Evolutionary conservation across 2,888 invertebrate genomes (phyloP).

Genomic region (Leptopilina drosophilae): DNA sequence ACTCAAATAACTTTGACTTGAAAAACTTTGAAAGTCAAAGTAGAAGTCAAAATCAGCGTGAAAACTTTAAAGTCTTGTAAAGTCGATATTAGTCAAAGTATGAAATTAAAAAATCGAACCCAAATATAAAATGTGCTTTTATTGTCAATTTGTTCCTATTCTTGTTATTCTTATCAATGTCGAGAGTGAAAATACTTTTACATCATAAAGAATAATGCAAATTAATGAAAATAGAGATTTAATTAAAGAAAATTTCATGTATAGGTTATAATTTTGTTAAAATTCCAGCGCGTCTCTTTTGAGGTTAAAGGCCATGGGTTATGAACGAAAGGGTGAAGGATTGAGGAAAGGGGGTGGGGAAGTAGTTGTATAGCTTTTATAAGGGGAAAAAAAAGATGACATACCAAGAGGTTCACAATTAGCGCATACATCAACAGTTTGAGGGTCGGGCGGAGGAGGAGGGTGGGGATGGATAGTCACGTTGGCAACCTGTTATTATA

Average conservation of each 20-base stretch:
- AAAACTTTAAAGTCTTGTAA: too few relatives aligned
- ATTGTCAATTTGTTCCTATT: too few relatives aligned
- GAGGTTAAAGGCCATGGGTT: constrained; percentile 23
- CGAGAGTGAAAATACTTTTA: too few relatives aligned
- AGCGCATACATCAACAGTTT: constrained; percentile 72
- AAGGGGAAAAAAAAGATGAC: constrained; percentile 52
- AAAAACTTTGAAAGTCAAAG: too few relatives aligned
- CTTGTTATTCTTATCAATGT: too few relatives aligned
- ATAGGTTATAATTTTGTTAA: background rate
- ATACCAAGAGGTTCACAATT: constrained; percentile 69
- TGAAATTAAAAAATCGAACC: too few relatives aligned
- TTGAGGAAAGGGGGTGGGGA: constrained; percentile 43
- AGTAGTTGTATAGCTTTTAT: constrained; percentile 36
- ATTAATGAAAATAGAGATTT: background rate
- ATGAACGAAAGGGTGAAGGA: constrained; percentile 41
- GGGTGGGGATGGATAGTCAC: constrained; percentile 60
- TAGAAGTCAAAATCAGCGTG: too few relatives aligned
- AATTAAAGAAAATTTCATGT: background rate
- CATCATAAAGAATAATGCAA: too few relatives aligned
- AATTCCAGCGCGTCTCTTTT: background rate
- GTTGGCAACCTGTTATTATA: constrained; percentile 75
- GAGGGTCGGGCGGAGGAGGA: constrained; percentile 59
- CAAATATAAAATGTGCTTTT: too few relatives aligned
- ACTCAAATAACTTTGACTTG: too few relatives aligned
- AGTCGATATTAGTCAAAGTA: too few relatives aligned